A percentile compares a stretch with the other conserved stretches of the same genome.
Conservation (phyloP, 2,113 vertebrate genomes). For the Guaruba guarouba region DNA sequence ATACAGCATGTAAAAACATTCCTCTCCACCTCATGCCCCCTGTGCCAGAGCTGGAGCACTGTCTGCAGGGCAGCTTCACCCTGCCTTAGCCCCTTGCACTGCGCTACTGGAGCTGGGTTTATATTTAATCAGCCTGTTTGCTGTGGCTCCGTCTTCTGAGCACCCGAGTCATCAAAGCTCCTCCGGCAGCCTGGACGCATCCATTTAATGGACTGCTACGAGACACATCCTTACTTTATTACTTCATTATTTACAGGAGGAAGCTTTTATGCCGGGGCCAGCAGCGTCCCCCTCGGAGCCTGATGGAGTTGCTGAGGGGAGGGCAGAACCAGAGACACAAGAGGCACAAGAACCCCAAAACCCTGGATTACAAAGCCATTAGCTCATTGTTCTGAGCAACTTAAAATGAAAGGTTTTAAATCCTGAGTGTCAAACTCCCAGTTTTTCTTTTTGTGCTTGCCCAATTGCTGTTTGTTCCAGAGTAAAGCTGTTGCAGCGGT, state of each 20-base stretch:
- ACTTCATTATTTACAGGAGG: not conserved
- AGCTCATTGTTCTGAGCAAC: not conserved
- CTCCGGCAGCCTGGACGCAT: not conserved
- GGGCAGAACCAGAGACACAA: not conserved
- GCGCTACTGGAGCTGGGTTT: not conserved
- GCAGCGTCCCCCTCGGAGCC: not conserved
- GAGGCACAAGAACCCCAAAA: not conserved
- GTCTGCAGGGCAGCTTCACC: not conserved
- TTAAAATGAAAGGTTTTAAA: not conserved
- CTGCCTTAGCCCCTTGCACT: not conserved
- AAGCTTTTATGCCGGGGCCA: not conserved
- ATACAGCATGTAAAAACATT: fast-evolving
- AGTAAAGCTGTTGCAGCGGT: not conserved
- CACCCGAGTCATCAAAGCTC: not conserved
- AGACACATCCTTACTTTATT: not conserved
- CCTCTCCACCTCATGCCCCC: too few species aligned
- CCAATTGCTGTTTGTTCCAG: not conserved
- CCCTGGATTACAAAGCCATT: not conserved
- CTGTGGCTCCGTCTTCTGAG: not conserved
- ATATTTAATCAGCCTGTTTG: not conserved
- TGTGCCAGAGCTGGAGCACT: fast-evolving
- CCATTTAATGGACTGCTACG: not conserved
- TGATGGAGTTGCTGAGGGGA: not conserved
- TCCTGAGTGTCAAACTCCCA: not conserved
- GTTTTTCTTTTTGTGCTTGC: too few species aligned